phyloP scores from a whole-genome alignment of 2,888 invertebrate genomes.

The Scaptomyza tumidula region DNA sequence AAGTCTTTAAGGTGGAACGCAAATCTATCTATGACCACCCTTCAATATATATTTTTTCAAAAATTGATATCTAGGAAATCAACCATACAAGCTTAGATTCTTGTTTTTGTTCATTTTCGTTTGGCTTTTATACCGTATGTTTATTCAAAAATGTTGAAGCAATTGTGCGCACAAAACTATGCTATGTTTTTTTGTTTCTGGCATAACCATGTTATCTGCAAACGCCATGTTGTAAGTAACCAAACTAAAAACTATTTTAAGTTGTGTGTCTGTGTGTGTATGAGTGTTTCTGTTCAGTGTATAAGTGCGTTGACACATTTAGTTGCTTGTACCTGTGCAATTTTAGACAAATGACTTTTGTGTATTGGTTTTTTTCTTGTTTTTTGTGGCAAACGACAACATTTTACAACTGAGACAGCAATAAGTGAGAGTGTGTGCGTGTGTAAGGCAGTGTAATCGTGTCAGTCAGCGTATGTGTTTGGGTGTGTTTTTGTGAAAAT shows the following conservation, averaged over 20 bases:
- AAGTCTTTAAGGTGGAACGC: too few species aligned
- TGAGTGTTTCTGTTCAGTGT: slow-evolving; percentile 1
- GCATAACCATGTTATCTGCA: slow-evolving; percentile 13
- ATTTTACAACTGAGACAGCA: slow-evolving; percentile 34
- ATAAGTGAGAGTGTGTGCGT: slow-evolving; percentile 7
- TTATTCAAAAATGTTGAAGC: slow-evolving; percentile 1
- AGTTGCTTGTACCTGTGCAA: slow-evolving; percentile 22
- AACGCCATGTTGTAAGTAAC: slow-evolving; percentile 12
- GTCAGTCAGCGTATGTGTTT: slow-evolving; percentile 29
- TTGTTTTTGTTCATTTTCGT: neutral
- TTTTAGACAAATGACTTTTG: slow-evolving; percentile 11
- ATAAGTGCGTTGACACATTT: slow-evolving; percentile 12
- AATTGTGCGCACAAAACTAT: slow-evolving; percentile 16
- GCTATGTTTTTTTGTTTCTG: slow-evolving; percentile 9
- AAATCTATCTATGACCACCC: too few species aligned
- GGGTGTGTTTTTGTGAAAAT: slow-evolving; percentile 9
- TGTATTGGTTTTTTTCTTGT: neutral
- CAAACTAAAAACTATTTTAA: slow-evolving; percentile 19
- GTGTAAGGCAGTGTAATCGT: slow-evolving; percentile 12
- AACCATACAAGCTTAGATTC: neutral
- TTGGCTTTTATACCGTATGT: neutral
- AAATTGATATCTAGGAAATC: too few species aligned
- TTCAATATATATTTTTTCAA: too few species aligned
- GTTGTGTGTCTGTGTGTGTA: neutral
- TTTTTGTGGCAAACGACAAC: slow-evolving; percentile 21